These are phyloP conservation scores for Nysson spinosus DNA, from an alignment of 2,888 invertebrate genomes.

Conservation along the genomic window DNA sequence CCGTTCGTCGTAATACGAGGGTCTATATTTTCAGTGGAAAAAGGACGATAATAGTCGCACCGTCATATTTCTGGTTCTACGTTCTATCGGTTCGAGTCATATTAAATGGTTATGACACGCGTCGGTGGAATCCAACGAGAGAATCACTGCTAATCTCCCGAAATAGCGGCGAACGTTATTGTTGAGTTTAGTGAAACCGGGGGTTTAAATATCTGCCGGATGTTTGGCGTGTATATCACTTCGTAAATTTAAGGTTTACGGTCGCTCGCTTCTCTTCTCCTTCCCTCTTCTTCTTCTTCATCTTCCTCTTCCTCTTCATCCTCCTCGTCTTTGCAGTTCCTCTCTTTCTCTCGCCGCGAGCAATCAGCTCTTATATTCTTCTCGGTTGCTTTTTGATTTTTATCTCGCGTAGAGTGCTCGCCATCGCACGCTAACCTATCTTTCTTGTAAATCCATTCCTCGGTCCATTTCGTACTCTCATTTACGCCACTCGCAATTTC, in stretches of 20 bases:
- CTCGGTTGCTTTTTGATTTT: slow-evolving; percentile 32
- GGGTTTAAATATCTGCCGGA: slow-evolving; percentile 76
- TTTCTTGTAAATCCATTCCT: no score
- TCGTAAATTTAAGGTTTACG: slow-evolving; percentile 76
- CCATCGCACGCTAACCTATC: slow-evolving; percentile 1
- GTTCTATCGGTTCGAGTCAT: slow-evolving; percentile 13
- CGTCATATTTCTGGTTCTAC: background rate
- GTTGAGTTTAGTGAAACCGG: slow-evolving; percentile 68
- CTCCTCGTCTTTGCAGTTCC: background rate
- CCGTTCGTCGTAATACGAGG: background rate
- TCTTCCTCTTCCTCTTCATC: slow-evolving; percentile 6
- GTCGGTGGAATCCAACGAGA: slow-evolving; percentile 9
- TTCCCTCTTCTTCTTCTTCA: slow-evolving; percentile 2
- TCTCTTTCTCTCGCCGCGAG: slow-evolving; percentile 3
- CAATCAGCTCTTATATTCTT: no score
- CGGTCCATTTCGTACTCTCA: no score
- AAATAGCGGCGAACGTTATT: slow-evolving; percentile 67
- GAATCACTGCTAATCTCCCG: slow-evolving; percentile 48
- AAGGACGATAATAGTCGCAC: background rate
- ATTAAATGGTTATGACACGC: slow-evolving; percentile 39
- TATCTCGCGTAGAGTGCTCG: slow-evolving; percentile 43
- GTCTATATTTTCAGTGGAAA: no score
- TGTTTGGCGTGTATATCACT: slow-evolving; percentile 76
- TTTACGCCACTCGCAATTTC: no score
- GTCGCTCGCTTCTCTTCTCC: slow-evolving; percentile 52